Percentiles rank a stretch among this genome's conserved stretches.
phyloP scores from a whole-genome alignment of 2,113 vertebrate species.

The Polyodon spathula region DNA sequence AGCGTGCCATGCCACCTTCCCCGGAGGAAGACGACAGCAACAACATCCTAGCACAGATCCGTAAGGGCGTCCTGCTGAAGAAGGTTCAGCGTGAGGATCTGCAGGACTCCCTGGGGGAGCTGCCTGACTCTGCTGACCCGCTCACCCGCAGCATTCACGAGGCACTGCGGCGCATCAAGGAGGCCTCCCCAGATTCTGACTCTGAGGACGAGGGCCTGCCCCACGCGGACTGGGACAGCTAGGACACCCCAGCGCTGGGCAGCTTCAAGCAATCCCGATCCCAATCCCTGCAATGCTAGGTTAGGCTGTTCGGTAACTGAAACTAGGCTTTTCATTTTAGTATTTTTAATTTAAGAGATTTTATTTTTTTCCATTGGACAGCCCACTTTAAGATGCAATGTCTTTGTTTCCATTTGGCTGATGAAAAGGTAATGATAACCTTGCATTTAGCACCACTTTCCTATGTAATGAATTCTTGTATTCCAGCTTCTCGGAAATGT shows the following conservation, averaged over 20 bases:
- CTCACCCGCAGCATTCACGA: slow-evolving; percentile 95
- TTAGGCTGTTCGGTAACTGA: too few relatives aligned
- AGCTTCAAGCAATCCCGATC: too few relatives aligned
- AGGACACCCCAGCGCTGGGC: slow-evolving; percentile 20
- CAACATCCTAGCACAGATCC: slow-evolving; percentile 96
- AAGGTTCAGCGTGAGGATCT: slow-evolving; percentile 82
- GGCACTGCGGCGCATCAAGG: slow-evolving; percentile 89
- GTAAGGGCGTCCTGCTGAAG: slow-evolving; percentile 88
- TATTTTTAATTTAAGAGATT: too few relatives aligned
- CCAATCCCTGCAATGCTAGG: too few relatives aligned
- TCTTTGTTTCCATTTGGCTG: too few relatives aligned
- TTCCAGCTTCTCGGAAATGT: too few relatives aligned
- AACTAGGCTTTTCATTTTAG: too few relatives aligned
- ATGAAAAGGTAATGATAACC: too few relatives aligned
- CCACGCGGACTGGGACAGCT: slow-evolving; percentile 92
- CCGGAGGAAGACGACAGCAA: slow-evolving; percentile 84
- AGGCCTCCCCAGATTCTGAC: slow-evolving; percentile 92
- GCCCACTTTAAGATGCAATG: too few relatives aligned
- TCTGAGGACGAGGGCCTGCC: slow-evolving; percentile 88
- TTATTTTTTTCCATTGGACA: too few relatives aligned
- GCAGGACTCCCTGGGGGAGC: slow-evolving; percentile 62
- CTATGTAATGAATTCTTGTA: too few relatives aligned
- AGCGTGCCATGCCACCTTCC: slow-evolving; percentile 80
- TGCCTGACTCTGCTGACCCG: slow-evolving; percentile 73
- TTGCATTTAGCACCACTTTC: too few relatives aligned